Base-by-base conservation (phyloP, 2,113 vertebrate genomes). In the Elachura formosa region DNA sequence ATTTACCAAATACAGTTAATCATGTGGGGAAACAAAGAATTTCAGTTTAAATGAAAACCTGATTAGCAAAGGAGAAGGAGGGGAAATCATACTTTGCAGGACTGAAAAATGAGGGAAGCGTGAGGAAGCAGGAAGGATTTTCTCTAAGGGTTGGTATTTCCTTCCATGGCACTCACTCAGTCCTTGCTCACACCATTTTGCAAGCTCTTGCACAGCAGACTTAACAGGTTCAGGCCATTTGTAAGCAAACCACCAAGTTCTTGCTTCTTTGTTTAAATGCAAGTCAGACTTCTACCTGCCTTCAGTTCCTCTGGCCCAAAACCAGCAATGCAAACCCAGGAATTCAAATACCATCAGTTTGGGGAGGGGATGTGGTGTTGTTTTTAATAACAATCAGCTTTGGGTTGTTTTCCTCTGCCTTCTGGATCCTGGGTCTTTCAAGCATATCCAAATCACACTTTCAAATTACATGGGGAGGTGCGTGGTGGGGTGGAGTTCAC, bases 321-420 rank as follows among this genome's bases (percentile, higher is more conserved):
- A 89, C 23, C 83, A 92, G 93, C 77, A 87, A 62, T 16, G n/a
- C 45, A 91, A 89, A 61, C 56, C 71, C 69, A 94, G 87, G 91
- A 93, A 96, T 87, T 68, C 86, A 89, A 91, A 84, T 28, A 55
- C 54, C 19, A 10, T 56, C 58, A 31, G 36, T 68, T 0, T 67
- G 45, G 29, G 71, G 77, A 75, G 54, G 36, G 29, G 36, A 40
- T 34, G 48, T 34, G 55, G 14, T 81, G 55, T 43, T 91, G 74
- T 55, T 84, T 75, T 75, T 68, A 93, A 64, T 82, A 92, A 87
- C 55, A 78, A 66, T 72, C 56, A 84, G 23, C 20, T 76, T 77
- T 51, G 46, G 13, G 40, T 85, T 89, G 62, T 71, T 96, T 94
- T 83, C 40, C 63, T 66, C 72, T 74, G 31, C 82, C 59, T 90